A percentile compares a stretch with the other conserved stretches of the same genome.
These are phyloP conservation scores for rat (Rattus norvegicus) DNA, from an alignment of 2,113 vertebrate species.

Conservation along the genomic window GRCr8 NC_086035.1:32309501-32310000, in stretches of 20 bases:
- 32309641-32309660: not conserved
- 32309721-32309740: not conserved
- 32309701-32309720: not conserved
- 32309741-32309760: not conserved
- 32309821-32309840: not conserved
- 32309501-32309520: not conserved
- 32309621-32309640: not conserved
- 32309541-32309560: not conserved
- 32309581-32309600: not conserved
- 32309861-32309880: not conserved
- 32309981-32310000: not conserved
- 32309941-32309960: not conserved
- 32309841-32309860: constrained; percentile 16
- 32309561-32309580: not conserved
- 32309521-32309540: not conserved
- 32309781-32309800: not conserved
- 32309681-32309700: constrained; percentile 11
- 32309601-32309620: not conserved
- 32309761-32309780: not conserved
- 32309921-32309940: constrained; percentile 20
- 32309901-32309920: not conserved
- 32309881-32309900: not conserved
- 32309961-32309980: not conserved
- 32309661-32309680: not conserved
- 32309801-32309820: not conserved